Conservation (phyloP, 2,113 vertebrate species). For the pig (Sus scrofa) region T2T-Sscrofa CM000819.6:50612501-50613000, state of each 20-base stretch:
- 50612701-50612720: not conserved
- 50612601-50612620: not conserved
- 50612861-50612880: not conserved
- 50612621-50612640: not conserved
- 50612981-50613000: not conserved
- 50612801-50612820: not conserved
- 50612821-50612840: not conserved
- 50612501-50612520: not conserved
- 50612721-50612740: not conserved
- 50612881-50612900: not conserved
- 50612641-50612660: not conserved
- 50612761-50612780: not conserved
- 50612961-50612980: not conserved
- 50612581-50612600: not conserved
- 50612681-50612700: not conserved
- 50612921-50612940: not conserved
- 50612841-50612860: not conserved
- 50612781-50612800: not conserved
- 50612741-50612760: too few relatives aligned
- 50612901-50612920: not conserved
- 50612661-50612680: constrained; percentile 12
- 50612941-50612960: not conserved
- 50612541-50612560: not conserved
- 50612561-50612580: not conserved
- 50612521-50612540: not conserved